Conservation (phyloP, 1,140 invertebrate species). For the Bradynema listronoti region DNA sequence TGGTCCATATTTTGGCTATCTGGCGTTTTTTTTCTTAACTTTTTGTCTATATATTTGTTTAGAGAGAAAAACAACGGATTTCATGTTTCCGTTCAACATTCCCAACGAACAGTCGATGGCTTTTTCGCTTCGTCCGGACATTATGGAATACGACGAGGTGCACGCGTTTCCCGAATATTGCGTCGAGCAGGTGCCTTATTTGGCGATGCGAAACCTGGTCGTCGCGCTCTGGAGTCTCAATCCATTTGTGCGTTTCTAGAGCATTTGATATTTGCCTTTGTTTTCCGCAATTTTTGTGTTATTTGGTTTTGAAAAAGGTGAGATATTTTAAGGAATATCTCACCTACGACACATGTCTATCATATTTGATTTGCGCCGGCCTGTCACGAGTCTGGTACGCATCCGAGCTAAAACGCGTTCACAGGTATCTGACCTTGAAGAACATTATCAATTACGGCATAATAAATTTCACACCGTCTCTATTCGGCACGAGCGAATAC, state of each 20-base stretch:
- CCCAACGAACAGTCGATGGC: slow-evolving; percentile 55
- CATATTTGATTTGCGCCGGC: slow-evolving; percentile 60
- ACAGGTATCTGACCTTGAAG: slow-evolving; percentile 58
- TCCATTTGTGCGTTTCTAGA: slow-evolving; percentile 57
- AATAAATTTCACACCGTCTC: slow-evolving; percentile 17
- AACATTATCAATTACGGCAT: slow-evolving; percentile 60
- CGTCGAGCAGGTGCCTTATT: slow-evolving; percentile 58
- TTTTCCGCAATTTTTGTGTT: slow-evolving; percentile 14
- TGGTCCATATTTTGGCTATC: no score
- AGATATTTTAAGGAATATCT: slow-evolving; percentile 61
- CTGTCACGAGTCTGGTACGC: slow-evolving; percentile 59
- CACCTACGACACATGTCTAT: slow-evolving; percentile 54
- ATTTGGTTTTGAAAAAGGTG: no score
- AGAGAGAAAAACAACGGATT: slow-evolving; percentile 20
- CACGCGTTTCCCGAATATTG: slow-evolving; percentile 58
- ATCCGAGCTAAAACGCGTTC: slow-evolving; percentile 54
- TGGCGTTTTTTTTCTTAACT: no score
- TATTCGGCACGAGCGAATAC: background rate
- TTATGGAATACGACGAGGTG: slow-evolving; percentile 59
- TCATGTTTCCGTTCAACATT: slow-evolving; percentile 58
- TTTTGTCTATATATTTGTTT: slow-evolving; percentile 12
- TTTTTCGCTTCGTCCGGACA: slow-evolving; percentile 59
- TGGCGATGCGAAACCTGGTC: slow-evolving; percentile 61
- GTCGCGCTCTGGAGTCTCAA: slow-evolving; percentile 60
- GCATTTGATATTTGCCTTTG: background rate